A percentile compares a stretch with the other conserved stretches of the same genome.
Conservation (phyloP, 2,797 vertebrate genomes). For the Pteropus rufus region DNA sequence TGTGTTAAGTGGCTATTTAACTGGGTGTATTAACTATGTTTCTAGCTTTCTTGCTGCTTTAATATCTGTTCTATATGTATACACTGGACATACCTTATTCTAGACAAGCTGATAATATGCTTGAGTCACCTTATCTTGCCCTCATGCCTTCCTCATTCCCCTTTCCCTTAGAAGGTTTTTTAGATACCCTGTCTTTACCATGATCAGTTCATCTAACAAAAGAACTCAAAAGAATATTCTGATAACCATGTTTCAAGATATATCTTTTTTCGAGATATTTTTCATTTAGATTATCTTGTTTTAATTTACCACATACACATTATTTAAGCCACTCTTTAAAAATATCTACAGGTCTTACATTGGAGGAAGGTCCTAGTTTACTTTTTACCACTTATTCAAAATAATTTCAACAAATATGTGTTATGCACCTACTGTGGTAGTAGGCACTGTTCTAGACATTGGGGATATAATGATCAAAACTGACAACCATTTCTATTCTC, state of each 20-base stretch:
- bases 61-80: neutral
- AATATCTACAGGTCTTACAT: neutral
- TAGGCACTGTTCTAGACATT: neutral
- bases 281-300: neutral
- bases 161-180: neutral
- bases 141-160: neutral
- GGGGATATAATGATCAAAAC: neutral
- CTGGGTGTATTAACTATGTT: neutral
- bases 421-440: neutral
- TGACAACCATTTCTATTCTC: neutral
- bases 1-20: neutral
- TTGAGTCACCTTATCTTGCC: neutral
- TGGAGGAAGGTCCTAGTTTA: neutral
- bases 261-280: neutral
- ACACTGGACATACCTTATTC: neutral
- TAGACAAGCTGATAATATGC: rapidly evolving
- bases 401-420: neutral
- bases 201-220: neutral
- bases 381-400: neutral
- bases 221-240: neutral
- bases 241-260: neutral
- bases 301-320: neutral
- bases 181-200: neutral
- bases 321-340: neutral
- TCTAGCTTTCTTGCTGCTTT: neutral